These are phyloP conservation scores for Strongylocentrotus purpuratus DNA, from an alignment of 35 echinoderm and acorn worm species.

Conservation along the genomic window DNA sequence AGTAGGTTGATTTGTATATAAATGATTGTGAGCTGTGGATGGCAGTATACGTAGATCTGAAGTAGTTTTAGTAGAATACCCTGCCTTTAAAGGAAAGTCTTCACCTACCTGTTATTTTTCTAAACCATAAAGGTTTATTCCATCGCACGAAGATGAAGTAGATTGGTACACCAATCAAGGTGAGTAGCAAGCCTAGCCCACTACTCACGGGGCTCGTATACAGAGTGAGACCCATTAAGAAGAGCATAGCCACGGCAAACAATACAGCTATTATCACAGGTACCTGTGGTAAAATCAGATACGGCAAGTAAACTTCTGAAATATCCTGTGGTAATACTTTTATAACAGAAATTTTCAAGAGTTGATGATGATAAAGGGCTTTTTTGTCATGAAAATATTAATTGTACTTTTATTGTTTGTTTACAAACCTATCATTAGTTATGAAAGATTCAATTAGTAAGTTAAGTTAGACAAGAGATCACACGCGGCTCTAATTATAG, in stretches of 20 bases:
- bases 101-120: not conserved
- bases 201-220: constrained; percentile 1
- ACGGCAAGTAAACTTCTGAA: not conserved
- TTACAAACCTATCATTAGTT: no score
- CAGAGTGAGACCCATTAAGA: not conserved
- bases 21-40: no score
- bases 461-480: no score
- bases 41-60: no score
- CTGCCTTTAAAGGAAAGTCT: no score
- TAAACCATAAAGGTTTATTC: constrained; percentile 18
- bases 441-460: no score
- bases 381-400: no score
- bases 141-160: not conserved
- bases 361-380: not conserved
- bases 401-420: no score
- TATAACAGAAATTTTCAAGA: not conserved
- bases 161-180: constrained; percentile 3
- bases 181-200: not conserved
- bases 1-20: no score
- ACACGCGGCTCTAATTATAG: no score
- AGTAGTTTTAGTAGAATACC: no score
- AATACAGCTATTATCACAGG: not conserved
- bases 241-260: not conserved
- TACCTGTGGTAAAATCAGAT: not conserved
- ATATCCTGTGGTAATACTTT: not conserved